Evolutionary conservation across 2,113 vertebrate species (phyloP), one percentile per base, ranked within the genome.

Genomic region (Phylloscopus trochiloides): DNA sequence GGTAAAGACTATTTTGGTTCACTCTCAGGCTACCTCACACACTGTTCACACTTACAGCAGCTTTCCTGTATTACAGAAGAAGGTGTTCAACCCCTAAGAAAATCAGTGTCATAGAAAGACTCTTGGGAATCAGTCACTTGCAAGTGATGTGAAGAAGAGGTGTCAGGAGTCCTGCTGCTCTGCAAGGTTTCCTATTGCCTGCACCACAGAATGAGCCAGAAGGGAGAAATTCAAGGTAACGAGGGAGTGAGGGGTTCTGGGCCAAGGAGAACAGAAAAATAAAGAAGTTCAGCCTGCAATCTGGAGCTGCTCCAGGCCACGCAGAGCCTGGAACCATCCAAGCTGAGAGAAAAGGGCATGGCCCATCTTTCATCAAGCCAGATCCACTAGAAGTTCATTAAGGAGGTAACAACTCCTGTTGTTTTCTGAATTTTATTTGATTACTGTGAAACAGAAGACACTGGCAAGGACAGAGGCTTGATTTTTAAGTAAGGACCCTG

Each of bases 381-480:
- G 32, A 52, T 24, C 32, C 50, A 38, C 78, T 24, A 4, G 2
- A 78, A 88, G 28, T 75, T 94, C 90, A 85, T 85, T 75, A 89
- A 38, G 42, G 66, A 92, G 74, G 70, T 78, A 77, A 87, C 88
- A 96, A 84, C 59, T 78, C 87, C 77, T 43, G 83, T 80, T 59
- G 67, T 71, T 86, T 63, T 59, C 59, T 57, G 47, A 48, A 36
- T 72, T 73, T 75, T 24, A 25, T 55, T 82, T 74, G 36, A 82
- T 91, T 82, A 57, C 50, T 45, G 32, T 92, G 91, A 95, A 95
- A 85, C 50, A 88, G 93, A 90, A 95, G 87, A 74, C 81, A 38
- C 66, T 32, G 55, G 61, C 14, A 15, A 86, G 55, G 79, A 66
- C 31, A 82, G 75, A 43, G 24, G 17, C 31, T 13, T 78, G 48